Evolutionary conservation across 2,888 invertebrate genomes (phyloP).

Genomic region (Chloroclystis v-ata): DNA sequence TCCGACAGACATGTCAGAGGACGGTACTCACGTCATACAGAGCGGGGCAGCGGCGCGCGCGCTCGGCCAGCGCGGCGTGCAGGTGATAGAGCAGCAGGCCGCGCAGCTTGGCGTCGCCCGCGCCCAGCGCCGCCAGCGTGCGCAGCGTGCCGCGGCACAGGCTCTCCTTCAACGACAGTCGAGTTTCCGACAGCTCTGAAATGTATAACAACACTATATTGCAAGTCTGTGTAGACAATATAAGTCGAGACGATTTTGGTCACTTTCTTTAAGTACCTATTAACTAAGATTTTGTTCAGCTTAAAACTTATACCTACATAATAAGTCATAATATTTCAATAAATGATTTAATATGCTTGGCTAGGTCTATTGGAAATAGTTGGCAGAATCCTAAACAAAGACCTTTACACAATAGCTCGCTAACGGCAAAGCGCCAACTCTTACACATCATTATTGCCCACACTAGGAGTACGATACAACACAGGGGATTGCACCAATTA

Average conservation of each 20-base stretch:
- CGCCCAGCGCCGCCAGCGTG: slow-evolving; percentile 75
- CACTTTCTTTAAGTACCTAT: too few species aligned
- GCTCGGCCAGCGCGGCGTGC: slow-evolving; percentile 74
- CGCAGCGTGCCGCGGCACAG: slow-evolving; percentile 80
- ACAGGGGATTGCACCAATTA: background rate
- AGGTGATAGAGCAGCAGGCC: slow-evolving; percentile 73
- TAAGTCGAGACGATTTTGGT: too few species aligned
- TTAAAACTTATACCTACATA: too few species aligned
- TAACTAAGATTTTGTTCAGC: too few species aligned
- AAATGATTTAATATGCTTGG: slow-evolving; percentile 33
- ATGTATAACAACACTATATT: too few species aligned
- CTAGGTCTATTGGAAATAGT: slow-evolving; percentile 51
- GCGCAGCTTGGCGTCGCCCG: slow-evolving; percentile 76
- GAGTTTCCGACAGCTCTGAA: slow-evolving; percentile 78
- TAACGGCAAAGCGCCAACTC: slow-evolving; percentile 53
- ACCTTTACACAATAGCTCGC: slow-evolving; percentile 46
- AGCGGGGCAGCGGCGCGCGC: slow-evolving; percentile 65
- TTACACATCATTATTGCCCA: slow-evolving; percentile 25
- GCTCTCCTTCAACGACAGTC: slow-evolving; percentile 77
- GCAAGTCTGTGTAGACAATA: too few species aligned
- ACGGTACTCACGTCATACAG: slow-evolving; percentile 56
- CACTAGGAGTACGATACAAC: background rate
- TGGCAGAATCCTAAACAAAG: slow-evolving; percentile 50
- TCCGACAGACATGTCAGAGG: too few species aligned
- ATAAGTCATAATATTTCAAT: too few species aligned